These are phyloP conservation scores for Noctua janthe DNA, from an alignment of 2,888 invertebrate species.

Conservation along the genomic window DNA sequence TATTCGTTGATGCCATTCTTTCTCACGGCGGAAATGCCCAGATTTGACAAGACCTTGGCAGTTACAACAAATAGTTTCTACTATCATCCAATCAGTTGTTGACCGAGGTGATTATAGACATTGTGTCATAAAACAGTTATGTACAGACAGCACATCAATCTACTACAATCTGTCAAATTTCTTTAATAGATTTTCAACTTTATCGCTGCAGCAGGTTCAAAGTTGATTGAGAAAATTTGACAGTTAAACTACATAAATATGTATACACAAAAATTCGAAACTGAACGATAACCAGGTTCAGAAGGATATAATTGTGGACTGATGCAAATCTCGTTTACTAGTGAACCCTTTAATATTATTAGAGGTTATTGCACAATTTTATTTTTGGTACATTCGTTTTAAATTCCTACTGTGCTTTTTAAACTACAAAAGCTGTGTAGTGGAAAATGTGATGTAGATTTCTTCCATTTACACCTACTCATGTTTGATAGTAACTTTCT, in stretches of 20 bases:
- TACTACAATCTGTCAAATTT: no score
- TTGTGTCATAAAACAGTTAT: not conserved
- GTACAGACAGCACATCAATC: not conserved
- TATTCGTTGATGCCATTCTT: constrained; percentile 40
- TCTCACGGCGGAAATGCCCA: constrained; percentile 27
- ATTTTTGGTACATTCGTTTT: not conserved
- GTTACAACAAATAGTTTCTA: not conserved
- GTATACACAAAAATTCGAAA: not conserved
- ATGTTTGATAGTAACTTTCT: not conserved
- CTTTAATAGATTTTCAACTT: no score
- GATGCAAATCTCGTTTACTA: not conserved
- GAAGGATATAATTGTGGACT: not conserved
- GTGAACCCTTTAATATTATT: not conserved
- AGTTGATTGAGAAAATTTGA: no score
- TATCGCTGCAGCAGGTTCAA: no score
- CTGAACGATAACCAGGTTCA: not conserved
- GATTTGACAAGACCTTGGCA: constrained; percentile 36
- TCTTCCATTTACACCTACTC: not conserved
- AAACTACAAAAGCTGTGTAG: not conserved
- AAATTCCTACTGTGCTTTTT: not conserved
- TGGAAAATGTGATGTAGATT: not conserved
- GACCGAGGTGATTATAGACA: not conserved
- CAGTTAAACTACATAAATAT: not conserved
- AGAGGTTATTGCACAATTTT: not conserved
- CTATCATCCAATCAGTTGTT: not conserved